Evolutionary conservation across 1,140 invertebrate genomes (phyloP).

Genomic region (Temnothorax curvispinosus): DNA sequence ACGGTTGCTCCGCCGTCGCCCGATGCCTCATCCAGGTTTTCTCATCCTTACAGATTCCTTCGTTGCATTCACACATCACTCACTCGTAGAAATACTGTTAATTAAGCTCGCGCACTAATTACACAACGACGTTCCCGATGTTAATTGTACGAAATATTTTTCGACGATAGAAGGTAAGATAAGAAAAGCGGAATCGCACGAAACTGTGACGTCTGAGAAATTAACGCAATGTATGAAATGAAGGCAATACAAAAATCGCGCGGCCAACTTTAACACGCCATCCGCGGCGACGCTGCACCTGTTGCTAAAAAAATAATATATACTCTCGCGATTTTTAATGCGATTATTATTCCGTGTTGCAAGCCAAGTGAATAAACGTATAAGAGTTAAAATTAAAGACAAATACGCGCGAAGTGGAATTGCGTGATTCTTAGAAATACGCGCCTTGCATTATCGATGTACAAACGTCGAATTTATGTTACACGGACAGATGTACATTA

Average conservation of each 20-base stretch:
- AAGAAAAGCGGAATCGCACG: background rate
- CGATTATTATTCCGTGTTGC: background rate
- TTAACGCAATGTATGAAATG: background rate
- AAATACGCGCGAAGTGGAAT: background rate
- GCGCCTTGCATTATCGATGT: background rate
- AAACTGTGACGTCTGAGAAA: background rate
- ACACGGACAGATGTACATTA: background rate
- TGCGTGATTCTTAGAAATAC: background rate
- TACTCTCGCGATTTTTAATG: background rate
- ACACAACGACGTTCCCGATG: background rate
- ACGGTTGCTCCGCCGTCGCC: background rate
- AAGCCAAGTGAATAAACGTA: background rate
- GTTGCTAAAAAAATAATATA: background rate
- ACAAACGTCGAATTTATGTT: background rate
- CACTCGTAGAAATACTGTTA: background rate
- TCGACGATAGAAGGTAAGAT: background rate
- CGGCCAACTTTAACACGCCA: background rate
- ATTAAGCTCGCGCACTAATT: background rate
- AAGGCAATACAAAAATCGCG: background rate
- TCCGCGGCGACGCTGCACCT: background rate
- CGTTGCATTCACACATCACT: background rate
- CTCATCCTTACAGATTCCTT: background rate
- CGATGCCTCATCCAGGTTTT: background rate
- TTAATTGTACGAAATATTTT: background rate
- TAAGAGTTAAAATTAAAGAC: background rate